Evolutionary conservation across 2,888 invertebrate species (phyloP), one percentile per base, ranked within the genome.

Genomic region (Yponomeuta cagnagella): DNA sequence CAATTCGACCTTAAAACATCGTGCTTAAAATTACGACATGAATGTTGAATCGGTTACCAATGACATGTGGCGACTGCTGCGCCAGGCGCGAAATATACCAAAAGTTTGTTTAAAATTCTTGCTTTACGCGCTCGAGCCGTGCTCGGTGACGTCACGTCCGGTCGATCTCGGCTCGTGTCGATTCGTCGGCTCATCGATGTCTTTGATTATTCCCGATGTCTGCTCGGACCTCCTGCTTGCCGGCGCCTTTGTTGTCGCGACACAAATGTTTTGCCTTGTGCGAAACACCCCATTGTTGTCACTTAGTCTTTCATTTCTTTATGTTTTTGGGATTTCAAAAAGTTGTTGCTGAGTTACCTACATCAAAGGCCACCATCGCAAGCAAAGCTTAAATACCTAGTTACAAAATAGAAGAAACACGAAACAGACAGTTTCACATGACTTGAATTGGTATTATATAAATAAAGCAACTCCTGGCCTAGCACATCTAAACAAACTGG

Each of bases 101-200:
- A 87, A 87, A 86, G 87, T 84, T 90, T 90, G 90, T 90, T 91
- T 90, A 89, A 90, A 89, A 90, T 92, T 89, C 90, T 87, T 84
- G 86, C 88, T 87, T 70, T 88, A 89, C 88, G 87, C 88, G 87
- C 86, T 80, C 82, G 82, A 81, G 79, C 79, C 76, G 70, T 58
- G 70, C 67, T 65, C 77, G 74, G 80, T 88, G 88, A 89, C 90
- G 90, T 89, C 90, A 91, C 86, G 83, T 91, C 91, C 91, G 87
- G 86, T 82, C 77, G 76, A 70, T 70, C 70, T 73, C 77, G 81
- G 77, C 78, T 79, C 79, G 77, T 79, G 80, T 79, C 77, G 77
- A 76, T 71, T 73, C 73, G 76, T 63, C 73, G 73, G 73, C 77
- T 79, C 68, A 33, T 68, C 68, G 68, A 68, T 52, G n/a, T 79